These are phyloP conservation scores for Perdita meconis DNA, from an alignment of 2,888 invertebrate species.

Conservation along the genomic window DNA sequence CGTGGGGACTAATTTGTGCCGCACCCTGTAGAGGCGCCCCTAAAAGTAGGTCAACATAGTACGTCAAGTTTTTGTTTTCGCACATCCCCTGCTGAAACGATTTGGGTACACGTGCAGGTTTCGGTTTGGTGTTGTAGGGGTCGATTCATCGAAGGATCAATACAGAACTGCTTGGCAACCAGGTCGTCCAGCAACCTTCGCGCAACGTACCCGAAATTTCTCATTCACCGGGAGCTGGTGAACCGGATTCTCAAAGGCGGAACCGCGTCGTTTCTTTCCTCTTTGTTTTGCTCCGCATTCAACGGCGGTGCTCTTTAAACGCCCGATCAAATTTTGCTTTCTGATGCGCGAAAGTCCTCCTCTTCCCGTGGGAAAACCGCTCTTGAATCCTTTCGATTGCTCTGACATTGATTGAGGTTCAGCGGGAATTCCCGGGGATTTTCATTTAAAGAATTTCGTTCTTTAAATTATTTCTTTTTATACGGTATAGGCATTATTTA, in stretches of 20 bases:
- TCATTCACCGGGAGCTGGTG: neutral
- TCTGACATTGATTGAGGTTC: too few relatives aligned
- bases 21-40: neutral
- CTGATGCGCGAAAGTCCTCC: neutral
- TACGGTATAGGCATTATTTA: too few relatives aligned
- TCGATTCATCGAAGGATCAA: slow-evolving; percentile 72
- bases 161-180: slow-evolving; percentile 64
- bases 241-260: neutral
- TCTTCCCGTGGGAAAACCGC: neutral
- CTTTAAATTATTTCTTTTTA: too few relatives aligned
- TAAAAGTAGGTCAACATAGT: slow-evolving; percentile 24
- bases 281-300: neutral
- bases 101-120: slow-evolving; percentile 67
- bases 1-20: too few relatives aligned
- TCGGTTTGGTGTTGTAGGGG: slow-evolving; percentile 61
- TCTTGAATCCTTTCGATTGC: neutral
- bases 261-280: neutral
- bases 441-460: too few relatives aligned
- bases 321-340: neutral
- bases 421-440: too few relatives aligned
- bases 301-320: neutral
- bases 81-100: slow-evolving; percentile 43
- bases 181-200: slow-evolving; percentile 17
- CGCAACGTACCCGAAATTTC: slow-evolving; percentile 21
- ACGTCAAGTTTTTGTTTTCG: slow-evolving; percentile 4